Evolutionary conservation across 2,113 vertebrate species (phyloP).

Genomic region (Zosterops hypoxanthus): DNA sequence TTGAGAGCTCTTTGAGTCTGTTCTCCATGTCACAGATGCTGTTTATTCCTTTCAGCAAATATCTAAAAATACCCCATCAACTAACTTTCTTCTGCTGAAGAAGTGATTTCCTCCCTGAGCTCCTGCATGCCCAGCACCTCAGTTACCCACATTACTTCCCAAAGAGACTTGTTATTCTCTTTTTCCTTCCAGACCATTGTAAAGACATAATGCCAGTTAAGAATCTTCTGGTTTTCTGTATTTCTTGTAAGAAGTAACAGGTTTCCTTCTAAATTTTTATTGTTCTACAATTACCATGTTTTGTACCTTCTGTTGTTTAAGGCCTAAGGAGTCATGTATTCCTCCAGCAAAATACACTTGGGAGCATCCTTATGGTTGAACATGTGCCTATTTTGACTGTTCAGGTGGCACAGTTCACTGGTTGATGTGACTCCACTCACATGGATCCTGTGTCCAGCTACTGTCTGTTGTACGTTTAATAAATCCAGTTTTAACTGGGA

Average conservation of each 20-base stretch:
- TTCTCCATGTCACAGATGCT: neutral
- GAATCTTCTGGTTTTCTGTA: neutral
- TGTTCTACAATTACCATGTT: neutral
- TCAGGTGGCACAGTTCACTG: accelerated
- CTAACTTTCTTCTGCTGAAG: neutral
- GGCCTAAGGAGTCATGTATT: neutral
- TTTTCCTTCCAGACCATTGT: neutral
- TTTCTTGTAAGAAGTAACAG: accelerated
- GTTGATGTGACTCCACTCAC: neutral
- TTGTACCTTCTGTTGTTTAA: neutral
- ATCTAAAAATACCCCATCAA: neutral
- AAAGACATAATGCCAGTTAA: neutral
- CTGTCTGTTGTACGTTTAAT: neutral
- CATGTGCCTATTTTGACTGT: neutral
- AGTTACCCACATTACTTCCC: accelerated
- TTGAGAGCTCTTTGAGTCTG: neutral
- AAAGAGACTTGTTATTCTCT: neutral
- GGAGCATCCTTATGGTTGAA: neutral
- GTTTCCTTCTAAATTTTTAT: neutral
- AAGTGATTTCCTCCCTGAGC: neutral
- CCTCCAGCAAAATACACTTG: neutral
- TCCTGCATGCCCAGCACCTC: neutral
- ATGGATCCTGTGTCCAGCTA: neutral
- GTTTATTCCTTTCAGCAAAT: neutral
- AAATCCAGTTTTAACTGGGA: neutral